Conservation (phyloP, 2,797 vertebrate species). For the Crenuchus spilurus region DNA sequence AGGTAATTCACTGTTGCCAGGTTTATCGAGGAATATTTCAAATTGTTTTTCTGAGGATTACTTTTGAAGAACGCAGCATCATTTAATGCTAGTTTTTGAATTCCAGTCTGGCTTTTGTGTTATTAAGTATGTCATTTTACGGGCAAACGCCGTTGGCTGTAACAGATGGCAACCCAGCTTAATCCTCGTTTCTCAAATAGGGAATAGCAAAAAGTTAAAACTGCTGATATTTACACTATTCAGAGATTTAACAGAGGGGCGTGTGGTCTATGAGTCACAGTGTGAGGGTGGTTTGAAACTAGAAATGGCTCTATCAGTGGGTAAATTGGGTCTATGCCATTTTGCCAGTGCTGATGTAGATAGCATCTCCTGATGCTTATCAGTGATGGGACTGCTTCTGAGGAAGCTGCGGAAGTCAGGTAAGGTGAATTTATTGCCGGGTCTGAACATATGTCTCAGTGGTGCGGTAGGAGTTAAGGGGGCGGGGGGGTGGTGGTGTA, state of each 20-base stretch:
- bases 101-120: not conserved
- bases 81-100: not conserved
- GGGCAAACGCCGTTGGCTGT: not conserved
- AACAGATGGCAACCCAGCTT: constrained; percentile 5
- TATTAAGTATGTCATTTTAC: not conserved
- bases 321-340: not conserved
- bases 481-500: too few relatives aligned
- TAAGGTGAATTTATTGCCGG: not conserved
- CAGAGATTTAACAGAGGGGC: not conserved
- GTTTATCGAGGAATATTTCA: constrained; percentile 10
- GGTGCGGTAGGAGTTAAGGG: too few relatives aligned
- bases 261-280: not conserved
- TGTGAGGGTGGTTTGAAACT: not conserved
- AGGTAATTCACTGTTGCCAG: constrained; percentile 9
- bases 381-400: not conserved
- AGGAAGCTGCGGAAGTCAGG: not conserved
- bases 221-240: constrained; percentile 1
- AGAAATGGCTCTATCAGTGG: not conserved
- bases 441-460: not conserved
- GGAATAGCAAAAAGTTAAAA: not conserved
- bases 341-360: not conserved
- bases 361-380: not conserved
- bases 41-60: constrained; percentile 8
- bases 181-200: not conserved
- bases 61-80: not conserved